phyloP scores from a whole-genome alignment of 2,888 invertebrate genomes.

The Tenthredo amoena region DNA sequence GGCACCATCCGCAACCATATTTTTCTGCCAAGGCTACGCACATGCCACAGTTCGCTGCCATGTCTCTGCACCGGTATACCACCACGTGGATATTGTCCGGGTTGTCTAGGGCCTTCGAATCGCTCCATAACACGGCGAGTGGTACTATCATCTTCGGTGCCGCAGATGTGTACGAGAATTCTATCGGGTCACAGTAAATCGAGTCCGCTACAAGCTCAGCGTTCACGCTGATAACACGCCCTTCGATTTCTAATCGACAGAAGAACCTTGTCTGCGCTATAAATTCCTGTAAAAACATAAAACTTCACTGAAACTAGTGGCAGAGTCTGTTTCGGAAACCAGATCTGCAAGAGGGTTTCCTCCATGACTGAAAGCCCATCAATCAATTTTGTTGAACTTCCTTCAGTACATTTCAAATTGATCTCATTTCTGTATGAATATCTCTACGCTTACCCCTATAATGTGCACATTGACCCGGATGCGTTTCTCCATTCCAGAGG shows the following conservation, averaged over 20 bases:
- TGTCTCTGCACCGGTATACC: slow-evolving; percentile 95
- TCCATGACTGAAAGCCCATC: too few species aligned
- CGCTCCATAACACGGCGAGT: slow-evolving; percentile 98
- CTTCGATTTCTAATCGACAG: slow-evolving; percentile 97
- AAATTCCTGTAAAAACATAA: slow-evolving; percentile 83
- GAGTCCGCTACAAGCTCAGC: slow-evolving; percentile 95
- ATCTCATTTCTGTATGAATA: too few species aligned
- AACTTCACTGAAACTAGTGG: too few species aligned
- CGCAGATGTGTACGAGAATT: slow-evolving; percentile 93
- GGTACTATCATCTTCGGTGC: slow-evolving; percentile 96
- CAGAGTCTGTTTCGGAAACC: too few species aligned
- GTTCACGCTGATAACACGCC: slow-evolving; percentile 94
- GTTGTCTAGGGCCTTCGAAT: slow-evolving; percentile 96
- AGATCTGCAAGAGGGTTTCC: too few species aligned
- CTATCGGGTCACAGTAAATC: slow-evolving; percentile 95
- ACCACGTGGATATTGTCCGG: slow-evolving; percentile 97
- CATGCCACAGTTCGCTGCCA: slow-evolving; percentile 99
- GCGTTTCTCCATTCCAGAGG: slow-evolving; percentile 93
- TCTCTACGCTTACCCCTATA: slow-evolving; percentile 83
- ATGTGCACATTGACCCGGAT: slow-evolving; percentile 97
- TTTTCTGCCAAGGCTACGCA: slow-evolving; percentile 95
- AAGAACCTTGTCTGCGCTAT: slow-evolving; percentile 96
- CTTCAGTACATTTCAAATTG: too few species aligned
- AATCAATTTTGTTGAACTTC: too few species aligned
- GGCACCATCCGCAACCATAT: slow-evolving; percentile 98